A percentile compares a stretch with the other conserved stretches of the same genome.
phyloP scores from a whole-genome alignment of 2,113 vertebrate genomes.

The Egretta garzetta region DNA sequence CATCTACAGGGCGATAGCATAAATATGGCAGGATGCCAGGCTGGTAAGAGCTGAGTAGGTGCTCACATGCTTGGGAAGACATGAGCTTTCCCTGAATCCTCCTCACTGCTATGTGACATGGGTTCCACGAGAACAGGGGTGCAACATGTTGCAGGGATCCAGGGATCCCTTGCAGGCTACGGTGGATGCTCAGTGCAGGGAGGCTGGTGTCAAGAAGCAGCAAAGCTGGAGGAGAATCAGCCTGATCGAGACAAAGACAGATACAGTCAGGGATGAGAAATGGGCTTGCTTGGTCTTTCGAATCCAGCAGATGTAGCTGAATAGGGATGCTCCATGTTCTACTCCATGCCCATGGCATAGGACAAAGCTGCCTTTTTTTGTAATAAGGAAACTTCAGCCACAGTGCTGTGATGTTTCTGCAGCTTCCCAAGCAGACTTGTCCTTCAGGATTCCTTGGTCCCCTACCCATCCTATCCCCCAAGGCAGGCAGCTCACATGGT shows the following conservation, averaged over 20 bases:
- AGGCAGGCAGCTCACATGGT: neutral
- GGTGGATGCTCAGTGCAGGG: neutral
- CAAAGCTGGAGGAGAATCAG: neutral
- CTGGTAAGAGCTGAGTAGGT: neutral
- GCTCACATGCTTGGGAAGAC: neutral
- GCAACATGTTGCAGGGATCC: neutral
- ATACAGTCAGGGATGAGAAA: neutral
- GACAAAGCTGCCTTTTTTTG: neutral
- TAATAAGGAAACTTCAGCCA: neutral
- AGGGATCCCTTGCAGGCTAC: neutral
- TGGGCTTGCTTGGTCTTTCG: neutral
- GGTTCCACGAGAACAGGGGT: accelerated
- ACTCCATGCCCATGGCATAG: neutral
- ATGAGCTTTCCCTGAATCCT: accelerated
- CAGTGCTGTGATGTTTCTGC: neutral
- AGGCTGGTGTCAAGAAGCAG: neutral
- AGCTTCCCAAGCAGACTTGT: neutral
- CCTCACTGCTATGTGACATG: accelerated
- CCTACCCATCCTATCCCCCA: too few relatives aligned
- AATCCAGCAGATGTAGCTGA: neutral
- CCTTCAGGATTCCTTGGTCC: neutral
- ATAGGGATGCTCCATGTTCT: neutral
- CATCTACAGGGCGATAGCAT: accelerated
- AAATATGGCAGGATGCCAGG: accelerated
- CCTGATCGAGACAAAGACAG: accelerated